Evolutionary conservation across 2,113 vertebrate species (phyloP).

Genomic region (Leuciscus idus): DNA sequence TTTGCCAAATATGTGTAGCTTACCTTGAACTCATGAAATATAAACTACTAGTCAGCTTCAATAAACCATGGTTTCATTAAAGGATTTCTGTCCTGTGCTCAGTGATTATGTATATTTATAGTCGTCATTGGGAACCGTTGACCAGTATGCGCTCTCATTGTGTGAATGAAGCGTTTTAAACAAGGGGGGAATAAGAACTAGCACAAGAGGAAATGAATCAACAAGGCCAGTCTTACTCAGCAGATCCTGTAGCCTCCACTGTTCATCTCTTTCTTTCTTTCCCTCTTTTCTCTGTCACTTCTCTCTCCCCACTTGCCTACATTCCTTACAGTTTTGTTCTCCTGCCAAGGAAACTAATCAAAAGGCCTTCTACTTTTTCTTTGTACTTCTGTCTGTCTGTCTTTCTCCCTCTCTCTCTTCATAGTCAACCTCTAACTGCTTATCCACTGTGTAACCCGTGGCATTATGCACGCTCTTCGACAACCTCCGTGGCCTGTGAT

Average conservation of each 20-base stretch:
- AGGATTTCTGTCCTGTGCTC: not conserved
- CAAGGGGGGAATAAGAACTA: slow-evolving; percentile 38
- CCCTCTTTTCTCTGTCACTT: slow-evolving; percentile 72
- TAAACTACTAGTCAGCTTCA: not conserved
- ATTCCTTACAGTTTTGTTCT: slow-evolving; percentile 87
- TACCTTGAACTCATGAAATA: not conserved
- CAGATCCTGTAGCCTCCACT: slow-evolving; percentile 40
- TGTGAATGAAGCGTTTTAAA: not conserved
- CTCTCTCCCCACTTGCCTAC: slow-evolving; percentile 81
- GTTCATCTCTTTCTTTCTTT: slow-evolving; percentile 42
- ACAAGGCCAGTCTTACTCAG: slow-evolving; percentile 64
- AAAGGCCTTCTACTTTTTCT: slow-evolving; percentile 80
- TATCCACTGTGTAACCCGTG: slow-evolving; percentile 46
- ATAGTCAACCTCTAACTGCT: slow-evolving; percentile 32
- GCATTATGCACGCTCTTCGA: slow-evolving; percentile 56
- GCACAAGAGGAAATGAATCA: slow-evolving; percentile 68
- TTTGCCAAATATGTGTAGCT: not conserved
- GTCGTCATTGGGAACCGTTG: not conserved
- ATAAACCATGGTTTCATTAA: not conserved
- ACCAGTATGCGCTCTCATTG: not conserved
- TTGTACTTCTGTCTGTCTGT: slow-evolving; percentile 74
- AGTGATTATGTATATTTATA: not conserved
- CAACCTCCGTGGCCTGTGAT: slow-evolving; percentile 56
- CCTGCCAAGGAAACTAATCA: slow-evolving; percentile 88
- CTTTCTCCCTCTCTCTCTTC: slow-evolving; percentile 50